Conservation (phyloP, 2,113 vertebrate species). For the Zonotrichia leucophrys region DNA sequence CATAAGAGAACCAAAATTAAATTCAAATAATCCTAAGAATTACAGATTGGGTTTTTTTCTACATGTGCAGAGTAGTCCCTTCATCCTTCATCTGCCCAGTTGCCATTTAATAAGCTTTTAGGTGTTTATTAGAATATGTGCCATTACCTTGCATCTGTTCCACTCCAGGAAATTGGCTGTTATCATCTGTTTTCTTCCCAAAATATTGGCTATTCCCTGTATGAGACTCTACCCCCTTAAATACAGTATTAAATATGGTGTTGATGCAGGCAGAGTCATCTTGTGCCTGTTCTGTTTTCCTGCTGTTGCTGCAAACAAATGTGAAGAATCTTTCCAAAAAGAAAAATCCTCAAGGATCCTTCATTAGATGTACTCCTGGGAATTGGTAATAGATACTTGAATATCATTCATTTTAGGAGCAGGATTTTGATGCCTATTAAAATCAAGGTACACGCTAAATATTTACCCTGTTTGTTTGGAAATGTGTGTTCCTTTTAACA, state of each 20-base stretch:
- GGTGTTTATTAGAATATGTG: not conserved
- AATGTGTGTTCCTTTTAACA: not conserved
- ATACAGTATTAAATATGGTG: not conserved
- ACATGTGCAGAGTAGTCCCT: not conserved
- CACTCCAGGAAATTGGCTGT: conserved; percentile 6
- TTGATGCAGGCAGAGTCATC: not conserved
- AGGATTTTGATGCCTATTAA: conserved; percentile 40
- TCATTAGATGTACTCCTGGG: conserved; percentile 47
- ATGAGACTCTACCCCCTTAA: not conserved
- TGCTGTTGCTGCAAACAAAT: conserved; percentile 24
- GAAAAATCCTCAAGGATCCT: conserved; percentile 55
- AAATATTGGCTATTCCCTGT: not conserved
- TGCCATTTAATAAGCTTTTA: not conserved
- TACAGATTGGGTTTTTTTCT: not conserved
- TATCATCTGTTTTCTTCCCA: not conserved
- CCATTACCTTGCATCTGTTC: not conserved
- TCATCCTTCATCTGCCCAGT: not conserved
- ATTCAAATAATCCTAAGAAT: not conserved
- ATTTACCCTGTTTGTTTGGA: conserved; percentile 39
- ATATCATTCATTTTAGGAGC: conserved; percentile 61
- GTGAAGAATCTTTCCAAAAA: conserved; percentile 39
- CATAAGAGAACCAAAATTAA: not conserved
- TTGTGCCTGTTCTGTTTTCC: conserved; percentile 8
- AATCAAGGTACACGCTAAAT: conserved; percentile 37
- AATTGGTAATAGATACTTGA: conserved; percentile 57